Evolutionary conservation across 1,140 invertebrate species (phyloP).

Genomic region (Diploscapter pachys): DNA sequence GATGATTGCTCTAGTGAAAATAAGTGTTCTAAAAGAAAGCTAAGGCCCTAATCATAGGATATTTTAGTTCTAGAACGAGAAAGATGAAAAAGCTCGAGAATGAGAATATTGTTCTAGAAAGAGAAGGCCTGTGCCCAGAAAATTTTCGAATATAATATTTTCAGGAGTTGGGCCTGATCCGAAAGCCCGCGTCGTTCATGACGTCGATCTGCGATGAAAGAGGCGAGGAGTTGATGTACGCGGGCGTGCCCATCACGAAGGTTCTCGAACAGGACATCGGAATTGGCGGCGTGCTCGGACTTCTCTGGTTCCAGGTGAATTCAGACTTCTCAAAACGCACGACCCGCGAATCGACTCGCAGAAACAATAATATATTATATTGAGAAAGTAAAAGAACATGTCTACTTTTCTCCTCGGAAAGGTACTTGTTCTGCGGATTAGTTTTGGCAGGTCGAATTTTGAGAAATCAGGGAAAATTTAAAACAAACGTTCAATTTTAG

Average conservation of each 20-base stretch:
- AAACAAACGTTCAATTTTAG: no score
- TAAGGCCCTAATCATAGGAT: no score
- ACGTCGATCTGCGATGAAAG: slow-evolving; percentile 98
- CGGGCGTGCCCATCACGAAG: slow-evolving; percentile 95
- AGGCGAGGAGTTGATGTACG: slow-evolving; percentile 94
- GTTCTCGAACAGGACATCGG: slow-evolving; percentile 77
- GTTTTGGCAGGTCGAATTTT: no score
- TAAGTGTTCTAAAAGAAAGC: no score
- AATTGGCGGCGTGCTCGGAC: slow-evolving; percentile 90
- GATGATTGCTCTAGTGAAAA: background rate
- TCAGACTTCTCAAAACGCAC: slow-evolving; percentile 17
- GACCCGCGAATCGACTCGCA: no score
- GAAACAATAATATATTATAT: background rate
- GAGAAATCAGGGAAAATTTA: no score
- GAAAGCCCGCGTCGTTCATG: slow-evolving; percentile 99
- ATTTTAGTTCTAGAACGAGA: no score
- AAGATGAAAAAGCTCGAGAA: background rate
- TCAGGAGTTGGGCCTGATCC: slow-evolving; percentile 89
- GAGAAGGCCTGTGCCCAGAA: background rate
- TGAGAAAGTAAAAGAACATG: background rate
- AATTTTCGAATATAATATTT: slow-evolving; percentile 11
- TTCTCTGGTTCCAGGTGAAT: slow-evolving; percentile 93
- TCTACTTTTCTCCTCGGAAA: slow-evolving; percentile 2
- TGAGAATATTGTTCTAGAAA: background rate
- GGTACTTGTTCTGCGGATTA: no score